phyloP scores from a whole-genome alignment of 2,113 vertebrate species.

The Gymnorhina tibicen region DNA sequence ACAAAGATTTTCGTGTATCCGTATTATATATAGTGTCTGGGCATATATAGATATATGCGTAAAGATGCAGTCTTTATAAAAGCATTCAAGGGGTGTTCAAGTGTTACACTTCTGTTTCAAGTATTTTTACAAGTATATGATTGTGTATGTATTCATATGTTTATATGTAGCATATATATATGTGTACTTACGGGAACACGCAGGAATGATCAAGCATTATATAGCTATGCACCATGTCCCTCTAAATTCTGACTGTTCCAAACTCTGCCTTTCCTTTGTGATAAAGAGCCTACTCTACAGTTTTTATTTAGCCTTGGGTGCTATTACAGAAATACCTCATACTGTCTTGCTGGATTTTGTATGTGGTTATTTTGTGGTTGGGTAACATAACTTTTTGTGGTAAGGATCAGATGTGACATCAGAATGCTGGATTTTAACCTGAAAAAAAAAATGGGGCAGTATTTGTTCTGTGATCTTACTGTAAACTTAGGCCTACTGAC shows the following conservation, averaged over 20 bases:
- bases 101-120: not conserved
- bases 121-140: not conserved
- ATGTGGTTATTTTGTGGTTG: conserved; percentile 46
- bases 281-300: not conserved
- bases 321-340: not conserved
- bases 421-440: conserved; percentile 9
- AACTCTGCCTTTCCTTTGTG: not conserved
- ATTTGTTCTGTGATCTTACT: not conserved
- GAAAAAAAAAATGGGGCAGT: not conserved
- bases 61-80: not conserved
- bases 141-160: not conserved
- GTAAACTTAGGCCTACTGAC: not conserved
- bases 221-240: not conserved
- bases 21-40: not conserved
- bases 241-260: not conserved
- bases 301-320: conserved; percentile 13
- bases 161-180: not conserved
- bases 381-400: not conserved
- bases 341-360: not conserved
- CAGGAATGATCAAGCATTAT: not conserved
- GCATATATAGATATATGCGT: not conserved
- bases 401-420: not conserved
- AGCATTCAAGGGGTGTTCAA: not conserved
- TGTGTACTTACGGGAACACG: not conserved
- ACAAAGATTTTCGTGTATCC: not conserved